Percentiles rank a stretch among this genome's conserved stretches.
These are phyloP conservation scores for Brienomyrus brachyistius DNA, from an alignment of 2,113 vertebrate genomes.

Conservation along the genomic window DNA sequence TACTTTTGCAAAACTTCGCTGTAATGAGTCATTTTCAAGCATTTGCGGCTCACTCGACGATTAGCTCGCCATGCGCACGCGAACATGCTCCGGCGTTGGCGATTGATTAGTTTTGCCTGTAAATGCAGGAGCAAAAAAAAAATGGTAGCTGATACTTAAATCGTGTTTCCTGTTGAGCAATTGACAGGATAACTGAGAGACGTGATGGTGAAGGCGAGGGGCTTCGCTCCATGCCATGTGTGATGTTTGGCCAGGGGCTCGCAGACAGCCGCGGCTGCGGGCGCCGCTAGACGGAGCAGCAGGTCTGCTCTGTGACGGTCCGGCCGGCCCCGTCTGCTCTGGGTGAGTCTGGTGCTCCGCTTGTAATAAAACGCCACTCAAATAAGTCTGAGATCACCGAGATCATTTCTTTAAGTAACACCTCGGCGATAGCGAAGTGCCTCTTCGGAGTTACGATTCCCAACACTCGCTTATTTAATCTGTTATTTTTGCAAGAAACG, in stretches of 20 bases:
- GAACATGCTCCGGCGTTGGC: background rate
- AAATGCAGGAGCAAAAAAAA: conserved; percentile 3
- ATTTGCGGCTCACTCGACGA: background rate
- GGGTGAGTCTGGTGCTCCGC: conserved; percentile 16
- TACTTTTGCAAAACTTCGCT: background rate
- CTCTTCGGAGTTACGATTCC: background rate
- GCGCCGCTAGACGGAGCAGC: conserved; percentile 16
- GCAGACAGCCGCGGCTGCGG: background rate
- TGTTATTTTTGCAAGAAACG: background rate
- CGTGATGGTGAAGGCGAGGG: background rate
- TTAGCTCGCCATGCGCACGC: background rate
- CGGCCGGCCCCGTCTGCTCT: conserved; percentile 5
- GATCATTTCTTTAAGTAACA: background rate
- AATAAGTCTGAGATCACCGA: background rate
- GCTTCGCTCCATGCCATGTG: background rate
- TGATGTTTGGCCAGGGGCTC: background rate
- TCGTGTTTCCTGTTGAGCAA: background rate
- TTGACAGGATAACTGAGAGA: conserved; percentile 2
- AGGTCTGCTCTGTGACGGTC: conserved; percentile 16
- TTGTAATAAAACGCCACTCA: background rate
- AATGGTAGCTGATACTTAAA: conserved; percentile 19
- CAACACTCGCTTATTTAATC: background rate
- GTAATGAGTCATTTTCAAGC: background rate
- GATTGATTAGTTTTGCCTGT: conserved; percentile 25
- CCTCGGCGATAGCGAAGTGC: background rate